phyloP scores from a whole-genome alignment of 2,113 vertebrate species.

The mouse (Mus musculus) region GRCm39 chr1:29604501-29605000 shows the following conservation, averaged over 20 bases:
- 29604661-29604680: background rate
- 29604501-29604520: constrained; percentile 79
- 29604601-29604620: constrained; percentile 73
- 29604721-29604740: background rate
- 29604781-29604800: background rate
- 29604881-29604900: background rate
- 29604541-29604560: constrained; percentile 85
- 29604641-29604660: background rate
- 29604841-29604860: background rate
- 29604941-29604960: background rate
- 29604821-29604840: background rate
- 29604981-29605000: background rate
- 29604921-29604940: background rate
- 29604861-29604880: background rate
- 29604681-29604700: background rate
- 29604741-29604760: background rate
- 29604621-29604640: constrained; percentile 78
- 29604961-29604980: background rate
- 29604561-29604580: constrained; percentile 13
- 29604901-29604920: background rate
- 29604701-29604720: background rate
- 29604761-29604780: background rate
- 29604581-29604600: constrained; percentile 73
- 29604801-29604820: background rate
- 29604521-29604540: constrained; percentile 86